Conservation (phyloP, 1,140 invertebrate species). For the Eufriesea mexicana region DNA sequence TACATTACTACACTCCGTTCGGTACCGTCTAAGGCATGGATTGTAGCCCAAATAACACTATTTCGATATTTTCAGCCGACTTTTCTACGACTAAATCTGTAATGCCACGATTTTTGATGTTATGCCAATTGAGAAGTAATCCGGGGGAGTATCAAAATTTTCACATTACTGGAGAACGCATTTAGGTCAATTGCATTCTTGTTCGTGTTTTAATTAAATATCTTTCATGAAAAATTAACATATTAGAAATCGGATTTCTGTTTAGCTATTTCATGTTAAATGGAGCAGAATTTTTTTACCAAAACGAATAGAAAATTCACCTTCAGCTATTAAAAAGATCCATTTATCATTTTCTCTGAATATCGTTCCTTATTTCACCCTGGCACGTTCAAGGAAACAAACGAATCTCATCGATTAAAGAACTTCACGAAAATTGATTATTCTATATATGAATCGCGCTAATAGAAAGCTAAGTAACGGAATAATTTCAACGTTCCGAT, state of each 20-base stretch:
- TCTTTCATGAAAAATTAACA: slow-evolving; percentile 3
- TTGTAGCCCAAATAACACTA: not conserved
- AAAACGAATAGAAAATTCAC: not conserved
- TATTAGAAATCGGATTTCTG: slow-evolving; percentile 21
- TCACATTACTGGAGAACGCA: not conserved
- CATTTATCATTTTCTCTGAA: not conserved
- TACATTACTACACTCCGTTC: slow-evolving; percentile 34
- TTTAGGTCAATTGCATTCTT: slow-evolving; percentile 27
- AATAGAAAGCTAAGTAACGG: slow-evolving; percentile 33
- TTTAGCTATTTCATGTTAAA: not conserved
- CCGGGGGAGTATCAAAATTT: not conserved
- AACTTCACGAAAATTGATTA: not conserved
- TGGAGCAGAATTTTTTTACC: not conserved
- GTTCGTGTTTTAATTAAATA: slow-evolving; percentile 9
- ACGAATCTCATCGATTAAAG: not conserved
- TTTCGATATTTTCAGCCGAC: slow-evolving; percentile 24
- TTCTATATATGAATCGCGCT: not conserved
- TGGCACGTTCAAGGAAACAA: not conserved
- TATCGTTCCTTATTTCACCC: not conserved
- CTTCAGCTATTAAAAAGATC: not conserved
- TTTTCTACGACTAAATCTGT: not conserved
- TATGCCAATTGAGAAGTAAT: not conserved
- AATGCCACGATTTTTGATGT: not conserved
- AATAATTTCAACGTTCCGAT: slow-evolving; percentile 33
- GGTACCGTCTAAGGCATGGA: slow-evolving; percentile 23